phyloP scores from a whole-genome alignment of 2,113 vertebrate species.

The Forbesichthys agassizii region DNA sequence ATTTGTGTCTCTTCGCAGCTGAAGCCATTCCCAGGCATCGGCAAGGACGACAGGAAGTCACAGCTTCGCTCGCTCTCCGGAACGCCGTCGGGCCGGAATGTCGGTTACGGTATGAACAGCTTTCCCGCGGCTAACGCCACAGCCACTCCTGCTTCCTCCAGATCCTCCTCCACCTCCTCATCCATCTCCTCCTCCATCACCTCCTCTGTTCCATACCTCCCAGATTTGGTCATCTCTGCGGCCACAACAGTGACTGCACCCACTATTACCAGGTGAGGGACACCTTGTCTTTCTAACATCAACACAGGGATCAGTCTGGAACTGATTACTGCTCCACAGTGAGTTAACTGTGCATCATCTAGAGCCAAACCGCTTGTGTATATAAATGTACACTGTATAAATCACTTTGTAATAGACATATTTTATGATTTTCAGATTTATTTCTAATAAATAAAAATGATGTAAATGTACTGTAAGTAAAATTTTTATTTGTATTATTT shows the following conservation, averaged over 20 bases:
- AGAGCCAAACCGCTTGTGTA: too few species aligned
- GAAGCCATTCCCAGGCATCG: constrained; percentile 80
- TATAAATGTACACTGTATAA: too few species aligned
- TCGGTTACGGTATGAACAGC: constrained; percentile 72
- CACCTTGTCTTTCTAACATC: too few species aligned
- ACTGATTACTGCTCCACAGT: too few species aligned
- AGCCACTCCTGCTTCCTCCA: not conserved
- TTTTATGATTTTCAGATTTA: too few species aligned
- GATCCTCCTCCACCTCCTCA: constrained; percentile 8
- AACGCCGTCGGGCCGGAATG: constrained; percentile 50
- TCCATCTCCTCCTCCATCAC: constrained; percentile 25
- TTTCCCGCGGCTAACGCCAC: constrained; percentile 46
- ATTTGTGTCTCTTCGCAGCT: constrained; percentile 67
- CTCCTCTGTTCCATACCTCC: constrained; percentile 32
- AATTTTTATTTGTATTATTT: too few species aligned
- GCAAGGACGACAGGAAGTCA: constrained; percentile 76
- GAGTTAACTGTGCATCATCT: too few species aligned
- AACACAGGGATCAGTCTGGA: too few species aligned
- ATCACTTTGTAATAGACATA: too few species aligned
- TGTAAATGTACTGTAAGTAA: too few species aligned
- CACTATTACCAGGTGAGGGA: constrained; percentile 46
- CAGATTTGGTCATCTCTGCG: constrained; percentile 42
- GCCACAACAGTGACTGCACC: constrained; percentile 20
- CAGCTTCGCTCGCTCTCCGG: constrained; percentile 76
- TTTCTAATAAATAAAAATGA: too few species aligned